Conservation (phyloP, 2,113 vertebrate species). For the Periophthalmus modestus region DNA sequence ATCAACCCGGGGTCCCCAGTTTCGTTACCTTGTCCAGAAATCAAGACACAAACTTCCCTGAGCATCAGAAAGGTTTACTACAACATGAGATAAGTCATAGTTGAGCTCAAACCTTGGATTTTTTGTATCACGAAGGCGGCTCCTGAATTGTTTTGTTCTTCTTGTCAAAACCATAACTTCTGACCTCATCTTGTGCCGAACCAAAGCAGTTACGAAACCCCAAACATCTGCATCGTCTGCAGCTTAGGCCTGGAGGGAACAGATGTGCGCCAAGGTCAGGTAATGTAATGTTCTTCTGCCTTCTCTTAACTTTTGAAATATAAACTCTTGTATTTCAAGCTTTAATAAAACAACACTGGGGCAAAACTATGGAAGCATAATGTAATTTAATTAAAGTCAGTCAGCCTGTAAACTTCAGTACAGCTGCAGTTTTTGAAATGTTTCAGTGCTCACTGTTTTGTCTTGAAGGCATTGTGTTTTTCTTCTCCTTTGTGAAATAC, state of each 20-base stretch:
- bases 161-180: background rate
- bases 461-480: background rate
- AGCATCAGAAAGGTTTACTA: too few relatives aligned
- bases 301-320: constrained; percentile 3
- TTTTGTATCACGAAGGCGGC: background rate
- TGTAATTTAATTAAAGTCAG: constrained; percentile 30
- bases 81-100: too few relatives aligned
- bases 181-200: background rate
- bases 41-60: too few relatives aligned
- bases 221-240: constrained; percentile 9
- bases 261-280: constrained; percentile 22
- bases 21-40: too few relatives aligned
- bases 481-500: background rate
- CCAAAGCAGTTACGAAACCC: background rate
- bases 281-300: background rate
- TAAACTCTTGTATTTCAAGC: constrained; percentile 9
- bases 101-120: too few relatives aligned
- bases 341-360: constrained; percentile 25
- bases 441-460: background rate
- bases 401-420: background rate
- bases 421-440: background rate
- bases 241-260: background rate
- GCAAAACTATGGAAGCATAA: constrained; percentile 13
- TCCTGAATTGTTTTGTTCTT: too few relatives aligned
- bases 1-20: too few relatives aligned